phyloP scores from a whole-genome alignment of 30 jellyfish, hydroid and myxozoan species.

The Aurelia aurita region DNA sequence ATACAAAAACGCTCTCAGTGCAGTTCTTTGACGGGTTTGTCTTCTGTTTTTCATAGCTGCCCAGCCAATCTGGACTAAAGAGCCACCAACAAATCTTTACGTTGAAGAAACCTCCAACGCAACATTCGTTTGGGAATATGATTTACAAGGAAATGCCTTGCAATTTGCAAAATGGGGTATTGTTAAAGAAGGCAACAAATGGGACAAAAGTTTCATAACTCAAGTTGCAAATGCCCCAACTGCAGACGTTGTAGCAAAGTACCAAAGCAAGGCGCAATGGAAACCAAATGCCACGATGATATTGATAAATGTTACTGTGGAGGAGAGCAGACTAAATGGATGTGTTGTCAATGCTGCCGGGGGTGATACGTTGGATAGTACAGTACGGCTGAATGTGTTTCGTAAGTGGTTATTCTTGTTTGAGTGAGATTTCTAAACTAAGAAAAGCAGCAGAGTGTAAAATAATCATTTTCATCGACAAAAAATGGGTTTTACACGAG shows the following conservation, averaged over 20 bases:
- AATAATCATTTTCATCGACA: no score
- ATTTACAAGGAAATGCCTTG: slow-evolving; percentile 5
- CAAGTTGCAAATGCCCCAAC: neutral
- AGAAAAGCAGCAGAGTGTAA: no score
- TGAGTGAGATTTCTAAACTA: no score
- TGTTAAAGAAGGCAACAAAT: neutral
- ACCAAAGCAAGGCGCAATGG: slow-evolving; percentile 25
- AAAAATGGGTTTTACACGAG: no score
- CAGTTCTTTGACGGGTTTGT: no score
- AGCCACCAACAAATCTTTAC: slow-evolving; percentile 30
- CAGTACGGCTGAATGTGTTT: slow-evolving; percentile 18
- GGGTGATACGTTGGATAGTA: slow-evolving; percentile 1
- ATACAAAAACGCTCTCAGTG: no score
- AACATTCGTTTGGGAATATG: slow-evolving; percentile 43
- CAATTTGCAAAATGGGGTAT: slow-evolving; percentile 58
- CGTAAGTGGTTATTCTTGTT: slow-evolving; percentile 10
- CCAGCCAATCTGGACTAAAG: slow-evolving; percentile 34
- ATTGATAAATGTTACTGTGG: slow-evolving; percentile 19
- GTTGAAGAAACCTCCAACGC: slow-evolving; percentile 24
- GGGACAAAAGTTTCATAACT: slow-evolving; percentile 26
- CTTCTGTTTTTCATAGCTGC: neutral
- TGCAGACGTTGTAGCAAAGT: slow-evolving; percentile 17
- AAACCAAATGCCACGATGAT: slow-evolving; percentile 43
- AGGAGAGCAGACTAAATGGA: slow-evolving; percentile 26
- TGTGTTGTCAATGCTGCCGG: slow-evolving; percentile 11